Evolutionary conservation across 2,113 vertebrate species (phyloP).

Genomic region (Pterophyllum scalare): DNA sequence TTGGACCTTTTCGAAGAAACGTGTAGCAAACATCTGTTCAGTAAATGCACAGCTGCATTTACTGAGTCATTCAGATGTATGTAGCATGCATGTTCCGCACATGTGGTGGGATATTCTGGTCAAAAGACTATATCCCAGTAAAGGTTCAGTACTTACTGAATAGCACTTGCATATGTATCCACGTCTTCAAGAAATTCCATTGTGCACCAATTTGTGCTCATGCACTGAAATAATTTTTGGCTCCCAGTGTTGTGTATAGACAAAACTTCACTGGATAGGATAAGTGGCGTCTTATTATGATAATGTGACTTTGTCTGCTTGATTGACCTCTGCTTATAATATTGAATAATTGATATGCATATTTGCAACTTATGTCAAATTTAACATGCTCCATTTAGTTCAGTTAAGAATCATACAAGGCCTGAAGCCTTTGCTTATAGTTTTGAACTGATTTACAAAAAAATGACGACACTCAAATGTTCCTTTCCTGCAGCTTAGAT

Average conservation of each 20-base stretch:
- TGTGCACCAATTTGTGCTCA: neutral
- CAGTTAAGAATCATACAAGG: neutral
- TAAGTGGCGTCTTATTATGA: conserved; percentile 52
- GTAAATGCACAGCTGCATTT: too few species aligned
- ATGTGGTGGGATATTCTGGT: neutral
- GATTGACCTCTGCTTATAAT: conserved; percentile 44
- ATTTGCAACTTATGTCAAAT: conserved; percentile 50
- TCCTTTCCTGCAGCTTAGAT: neutral
- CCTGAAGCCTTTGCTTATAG: conserved; percentile 11
- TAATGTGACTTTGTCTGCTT: conserved; percentile 72
- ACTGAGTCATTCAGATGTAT: too few species aligned
- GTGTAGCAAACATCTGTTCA: too few species aligned
- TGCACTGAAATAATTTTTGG: neutral
- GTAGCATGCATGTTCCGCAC: too few species aligned
- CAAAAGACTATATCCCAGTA: neutral
- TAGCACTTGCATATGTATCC: neutral
- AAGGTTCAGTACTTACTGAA: neutral
- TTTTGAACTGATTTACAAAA: conserved; percentile 23
- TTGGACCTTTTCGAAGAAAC: too few species aligned
- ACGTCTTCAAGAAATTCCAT: conserved; percentile 18
- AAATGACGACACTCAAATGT: neutral
- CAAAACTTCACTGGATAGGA: conserved; percentile 29
- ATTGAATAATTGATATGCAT: conserved; percentile 54
- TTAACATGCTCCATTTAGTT: conserved; percentile 42
- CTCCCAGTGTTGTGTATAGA: conserved; percentile 42